Evolutionary conservation across 2,888 invertebrate genomes (phyloP), one percentile per base, ranked within the genome.

Genomic region (Cryptocheilus praepositus): DNA sequence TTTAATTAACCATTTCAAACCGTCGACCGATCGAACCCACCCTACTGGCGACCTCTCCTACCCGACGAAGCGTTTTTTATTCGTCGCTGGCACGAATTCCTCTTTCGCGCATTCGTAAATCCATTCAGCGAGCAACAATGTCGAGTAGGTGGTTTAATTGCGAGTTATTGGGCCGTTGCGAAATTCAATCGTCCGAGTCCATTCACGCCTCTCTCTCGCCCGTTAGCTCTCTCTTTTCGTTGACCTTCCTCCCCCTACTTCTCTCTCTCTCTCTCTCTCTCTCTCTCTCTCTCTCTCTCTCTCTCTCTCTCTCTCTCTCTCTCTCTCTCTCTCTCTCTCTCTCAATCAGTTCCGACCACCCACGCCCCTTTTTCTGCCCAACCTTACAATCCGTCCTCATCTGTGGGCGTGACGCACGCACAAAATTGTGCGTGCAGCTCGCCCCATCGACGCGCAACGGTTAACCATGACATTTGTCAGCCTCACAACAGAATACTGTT

Each of bases 111-210:
- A 28, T 68, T 60, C 49, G 59, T 43, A 52, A 59, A 45, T 56
- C 64, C 51, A 72, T 70, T 55, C 66, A 64, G 49, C 44, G 63
- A 57, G 61, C 49, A 52, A 63, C 66, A 75, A 75, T 71, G 64
- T 63, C 64, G 76, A 59, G 63, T 71, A 69, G 65, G 55, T 64
- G 59, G 69, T 68, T 70, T 72, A 72, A 72, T 74, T 74, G 67
- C 66, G 58, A 74, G 65, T 77, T 69, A 77, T 71, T 63, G 74
- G 66, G 51, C 70, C 74, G 68, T 66, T 55, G 60, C 56, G 61
- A 70, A 70, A 77, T 77, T 77, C 71, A 59, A 73, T 71, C 64
- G 68, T 61, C 8, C 64, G 43, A 22, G 19, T 61, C 64, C 58
- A 58, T 73, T 74, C 64, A 43, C 64, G 56, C 43, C n/a, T 28